Conservation (phyloP, 2,113 vertebrate genomes). For the Calonectris borealis region DNA sequence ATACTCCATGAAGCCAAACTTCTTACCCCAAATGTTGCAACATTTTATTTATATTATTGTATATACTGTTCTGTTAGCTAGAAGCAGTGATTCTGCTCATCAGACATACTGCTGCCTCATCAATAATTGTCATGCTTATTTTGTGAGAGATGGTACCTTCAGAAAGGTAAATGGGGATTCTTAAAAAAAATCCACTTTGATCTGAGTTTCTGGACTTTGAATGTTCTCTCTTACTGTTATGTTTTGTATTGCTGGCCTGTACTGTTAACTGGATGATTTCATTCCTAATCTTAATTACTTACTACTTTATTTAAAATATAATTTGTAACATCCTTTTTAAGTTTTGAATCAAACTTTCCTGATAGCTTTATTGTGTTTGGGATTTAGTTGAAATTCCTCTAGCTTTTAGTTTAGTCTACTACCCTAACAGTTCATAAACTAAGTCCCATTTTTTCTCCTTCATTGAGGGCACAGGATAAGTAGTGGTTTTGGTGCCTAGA, state of each 20-base stretch:
- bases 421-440: background rate
- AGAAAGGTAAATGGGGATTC: background rate
- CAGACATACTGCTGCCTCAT: background rate
- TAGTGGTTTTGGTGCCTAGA: background rate
- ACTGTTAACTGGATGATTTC: background rate
- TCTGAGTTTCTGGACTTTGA: background rate
- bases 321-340: background rate
- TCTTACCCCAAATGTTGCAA: background rate
- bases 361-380: background rate
- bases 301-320: background rate
- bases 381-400: background rate
- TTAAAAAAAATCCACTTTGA: background rate
- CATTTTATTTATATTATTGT: background rate
- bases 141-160: background rate
- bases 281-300: background rate
- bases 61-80: background rate
- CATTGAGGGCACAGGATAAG: background rate
- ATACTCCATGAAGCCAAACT: background rate
- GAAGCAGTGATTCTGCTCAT: background rate
- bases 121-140: background rate
- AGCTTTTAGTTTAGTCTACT: background rate
- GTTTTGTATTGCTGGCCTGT: background rate
- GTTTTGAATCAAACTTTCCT: background rate
- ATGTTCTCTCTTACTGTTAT: background rate
- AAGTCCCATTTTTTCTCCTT: background rate